These are phyloP conservation scores for Ceratina japonica DNA, from an alignment of 1,140 invertebrate genomes.

Conservation along the genomic window DNA sequence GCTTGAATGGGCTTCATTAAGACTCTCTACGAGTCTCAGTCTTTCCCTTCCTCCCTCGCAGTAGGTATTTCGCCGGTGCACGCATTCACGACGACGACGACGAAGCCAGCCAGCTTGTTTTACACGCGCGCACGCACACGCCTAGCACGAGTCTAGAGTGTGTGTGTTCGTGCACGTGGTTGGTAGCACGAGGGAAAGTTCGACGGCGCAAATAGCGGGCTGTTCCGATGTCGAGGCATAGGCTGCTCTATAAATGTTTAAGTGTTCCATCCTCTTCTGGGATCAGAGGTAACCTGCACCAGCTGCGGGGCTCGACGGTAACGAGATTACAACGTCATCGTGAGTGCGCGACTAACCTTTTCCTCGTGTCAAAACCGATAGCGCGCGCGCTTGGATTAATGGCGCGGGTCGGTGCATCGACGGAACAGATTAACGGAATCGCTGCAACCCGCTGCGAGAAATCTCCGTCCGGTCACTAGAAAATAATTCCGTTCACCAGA, in stretches of 20 bases:
- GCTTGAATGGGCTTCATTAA: constrained; percentile 79
- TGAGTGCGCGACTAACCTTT: constrained; percentile 52
- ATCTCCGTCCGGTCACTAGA: background rate
- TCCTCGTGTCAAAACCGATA: constrained; percentile 45
- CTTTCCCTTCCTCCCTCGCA: constrained; percentile 29
- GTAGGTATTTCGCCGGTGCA: background rate
- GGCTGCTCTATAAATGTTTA: constrained; percentile 65
- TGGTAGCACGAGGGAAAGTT: constrained; percentile 25
- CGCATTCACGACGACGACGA: background rate
- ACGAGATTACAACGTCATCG: constrained; percentile 62
- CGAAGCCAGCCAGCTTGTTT: background rate
- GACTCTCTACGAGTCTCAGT: constrained; percentile 63
- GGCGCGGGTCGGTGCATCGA: constrained; percentile 28
- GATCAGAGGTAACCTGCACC: constrained; percentile 49
- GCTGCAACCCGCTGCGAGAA: constrained; percentile 5
- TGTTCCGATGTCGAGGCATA: constrained; percentile 13
- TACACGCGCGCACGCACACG: background rate
- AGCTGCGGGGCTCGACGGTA: constrained; percentile 56
- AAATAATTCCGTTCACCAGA: background rate
- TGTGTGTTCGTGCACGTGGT: background rate
- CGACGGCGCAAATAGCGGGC: constrained; percentile 6
- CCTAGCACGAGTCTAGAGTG: background rate
- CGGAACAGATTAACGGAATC: constrained; percentile 29
- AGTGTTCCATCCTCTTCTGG: constrained; percentile 49
- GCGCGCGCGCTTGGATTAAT: constrained; percentile 45